Percentiles rank a stretch among this genome's conserved stretches.
These are phyloP conservation scores for Sapajus apella DNA, from an alignment of 2,113 vertebrate species.

Conservation along the genomic window DNA sequence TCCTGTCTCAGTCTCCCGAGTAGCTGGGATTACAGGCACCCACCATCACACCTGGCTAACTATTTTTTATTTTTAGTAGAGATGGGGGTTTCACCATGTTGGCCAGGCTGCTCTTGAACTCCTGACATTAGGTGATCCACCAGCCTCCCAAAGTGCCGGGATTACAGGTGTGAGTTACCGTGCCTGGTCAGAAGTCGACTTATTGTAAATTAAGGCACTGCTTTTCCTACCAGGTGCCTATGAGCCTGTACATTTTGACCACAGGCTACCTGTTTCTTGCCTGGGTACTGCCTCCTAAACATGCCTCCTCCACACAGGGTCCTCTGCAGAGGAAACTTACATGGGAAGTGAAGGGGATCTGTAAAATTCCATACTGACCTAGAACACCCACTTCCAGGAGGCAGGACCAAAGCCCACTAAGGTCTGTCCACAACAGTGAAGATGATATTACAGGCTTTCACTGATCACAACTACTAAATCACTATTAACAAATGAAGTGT, in stretches of 20 bases:
- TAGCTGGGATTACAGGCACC: too few relatives aligned
- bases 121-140: too few relatives aligned
- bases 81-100: too few relatives aligned
- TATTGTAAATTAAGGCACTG: not conserved
- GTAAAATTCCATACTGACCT: not conserved
- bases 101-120: too few relatives aligned
- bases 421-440: not conserved
- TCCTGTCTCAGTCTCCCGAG: too few relatives aligned
- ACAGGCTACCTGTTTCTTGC: not conserved
- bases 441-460: not conserved
- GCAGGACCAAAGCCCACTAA: not conserved
- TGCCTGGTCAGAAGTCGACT: not conserved
- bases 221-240: not conserved
- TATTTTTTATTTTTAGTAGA: too few relatives aligned
- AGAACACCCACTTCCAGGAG: not conserved
- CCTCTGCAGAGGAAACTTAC: not conserved
- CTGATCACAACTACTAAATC: not conserved
- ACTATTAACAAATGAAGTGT: not conserved
- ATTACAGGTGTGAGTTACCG: too few relatives aligned
- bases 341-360: not conserved
- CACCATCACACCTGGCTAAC: too few relatives aligned
- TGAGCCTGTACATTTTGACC: not conserved
- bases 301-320: not conserved
- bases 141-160: too few relatives aligned
- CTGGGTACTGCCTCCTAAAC: not conserved